These are phyloP conservation scores for Antitype chi DNA, from an alignment of 2,888 invertebrate species.

Conservation along the genomic window DNA sequence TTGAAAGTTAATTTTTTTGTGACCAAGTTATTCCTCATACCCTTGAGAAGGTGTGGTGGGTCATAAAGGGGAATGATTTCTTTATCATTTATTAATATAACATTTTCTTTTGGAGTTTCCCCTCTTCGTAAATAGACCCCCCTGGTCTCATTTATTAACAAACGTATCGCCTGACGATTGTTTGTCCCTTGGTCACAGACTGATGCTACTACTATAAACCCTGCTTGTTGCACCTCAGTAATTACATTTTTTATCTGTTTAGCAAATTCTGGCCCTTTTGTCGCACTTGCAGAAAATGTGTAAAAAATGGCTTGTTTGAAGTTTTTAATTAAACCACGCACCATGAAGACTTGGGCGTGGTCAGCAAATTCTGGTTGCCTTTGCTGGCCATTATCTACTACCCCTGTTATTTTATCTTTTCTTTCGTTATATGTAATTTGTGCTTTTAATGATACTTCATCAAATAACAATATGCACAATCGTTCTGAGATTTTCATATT, in stretches of 20 bases:
- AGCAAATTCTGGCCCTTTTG: slow-evolving; percentile 9
- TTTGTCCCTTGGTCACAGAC: slow-evolving; percentile 10
- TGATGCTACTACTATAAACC: slow-evolving; percentile 9
- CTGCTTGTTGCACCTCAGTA: slow-evolving; percentile 9
- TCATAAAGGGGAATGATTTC: slow-evolving; percentile 10
- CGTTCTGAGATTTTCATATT: background rate
- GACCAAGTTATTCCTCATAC: too few relatives aligned
- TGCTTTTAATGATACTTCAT: slow-evolving; percentile 2
- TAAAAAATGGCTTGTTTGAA: background rate
- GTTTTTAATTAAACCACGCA: background rate
- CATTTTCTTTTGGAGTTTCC: background rate
- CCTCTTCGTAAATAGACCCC: slow-evolving; percentile 10
- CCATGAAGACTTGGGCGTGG: slow-evolving; percentile 6
- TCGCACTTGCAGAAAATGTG: background rate
- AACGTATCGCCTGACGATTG: slow-evolving; percentile 4
- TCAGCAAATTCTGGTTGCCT: slow-evolving; percentile 11
- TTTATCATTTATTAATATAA: background rate
- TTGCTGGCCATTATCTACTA: slow-evolving; percentile 7
- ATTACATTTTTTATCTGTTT: slow-evolving; percentile 5
- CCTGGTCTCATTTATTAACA: slow-evolving; percentile 12
- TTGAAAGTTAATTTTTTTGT: background rate
- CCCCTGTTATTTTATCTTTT: background rate
- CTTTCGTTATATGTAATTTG: background rate
- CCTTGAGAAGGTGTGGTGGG: slow-evolving; percentile 3
- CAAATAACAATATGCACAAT: background rate